Evolutionary conservation across 2,888 invertebrate species (phyloP).

Genomic region (Epirrita christyi): DNA sequence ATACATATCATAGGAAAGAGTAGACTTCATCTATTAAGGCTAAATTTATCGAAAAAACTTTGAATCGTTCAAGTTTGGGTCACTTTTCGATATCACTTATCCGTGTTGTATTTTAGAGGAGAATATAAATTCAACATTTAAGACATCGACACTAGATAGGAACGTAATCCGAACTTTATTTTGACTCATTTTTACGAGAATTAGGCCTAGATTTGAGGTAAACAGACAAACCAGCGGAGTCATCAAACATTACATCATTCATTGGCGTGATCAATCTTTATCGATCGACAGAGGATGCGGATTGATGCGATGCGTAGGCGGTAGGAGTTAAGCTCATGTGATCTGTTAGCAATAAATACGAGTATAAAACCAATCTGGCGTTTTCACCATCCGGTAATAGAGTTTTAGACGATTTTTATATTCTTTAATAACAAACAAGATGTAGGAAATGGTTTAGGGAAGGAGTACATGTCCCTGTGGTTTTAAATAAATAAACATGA

Average conservation of each 20-base stretch:
- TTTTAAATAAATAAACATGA: too few relatives aligned
- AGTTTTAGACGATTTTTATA: constrained; percentile 10
- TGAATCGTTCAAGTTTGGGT: too few relatives aligned
- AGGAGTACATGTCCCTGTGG: too few relatives aligned
- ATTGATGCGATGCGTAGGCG: constrained; percentile 29
- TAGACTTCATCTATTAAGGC: too few relatives aligned
- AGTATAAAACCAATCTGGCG: constrained; percentile 31
- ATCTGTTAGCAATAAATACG: constrained; percentile 39
- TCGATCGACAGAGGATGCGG: constrained; percentile 21
- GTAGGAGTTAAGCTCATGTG: constrained; percentile 39
- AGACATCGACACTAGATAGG: too few relatives aligned
- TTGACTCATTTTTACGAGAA: too few relatives aligned
- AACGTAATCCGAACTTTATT: too few relatives aligned
- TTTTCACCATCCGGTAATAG: constrained; percentile 23
- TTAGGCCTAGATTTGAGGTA: constrained; percentile 22
- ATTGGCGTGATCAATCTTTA: constrained; percentile 5
- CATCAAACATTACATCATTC: constrained; percentile 21
- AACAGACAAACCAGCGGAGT: constrained; percentile 17
- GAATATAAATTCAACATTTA: too few relatives aligned
- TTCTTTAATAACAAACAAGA: constrained; percentile 11
- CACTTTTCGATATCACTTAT: too few relatives aligned
- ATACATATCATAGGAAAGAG: too few relatives aligned
- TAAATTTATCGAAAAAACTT: too few relatives aligned
- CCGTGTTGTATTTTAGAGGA: too few relatives aligned
- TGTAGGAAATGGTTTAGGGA: constrained; percentile 1